These are phyloP conservation scores for Pteropus alecto DNA, from an alignment of 2,113 vertebrate species.

Conservation along the genomic window DNA sequence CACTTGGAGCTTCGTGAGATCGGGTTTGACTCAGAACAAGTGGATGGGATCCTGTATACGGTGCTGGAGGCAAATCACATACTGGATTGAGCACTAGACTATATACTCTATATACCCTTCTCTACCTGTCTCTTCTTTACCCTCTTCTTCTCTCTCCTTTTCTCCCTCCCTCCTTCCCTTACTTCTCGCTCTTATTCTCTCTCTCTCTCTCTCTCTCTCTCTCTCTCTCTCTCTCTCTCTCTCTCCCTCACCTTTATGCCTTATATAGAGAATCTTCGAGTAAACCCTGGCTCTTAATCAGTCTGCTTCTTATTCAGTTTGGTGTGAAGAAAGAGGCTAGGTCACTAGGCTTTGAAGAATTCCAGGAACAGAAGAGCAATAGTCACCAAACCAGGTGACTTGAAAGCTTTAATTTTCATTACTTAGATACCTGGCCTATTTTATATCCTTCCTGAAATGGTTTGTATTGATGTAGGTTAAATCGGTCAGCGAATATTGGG, in stretches of 20 bases:
- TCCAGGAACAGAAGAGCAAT: conserved; percentile 44
- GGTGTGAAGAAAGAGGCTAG: conserved; percentile 37
- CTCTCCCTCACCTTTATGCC: conserved; percentile 26
- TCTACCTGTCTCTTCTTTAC: not conserved
- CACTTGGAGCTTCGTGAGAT: conserved; percentile 87
- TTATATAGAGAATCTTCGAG: conserved; percentile 42
- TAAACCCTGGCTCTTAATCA: conserved; percentile 50
- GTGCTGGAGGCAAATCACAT: conserved; percentile 86
- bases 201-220: not conserved
- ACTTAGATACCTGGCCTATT: conserved; percentile 16
- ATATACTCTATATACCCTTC: conserved; percentile 4
- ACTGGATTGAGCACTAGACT: conserved; percentile 65
- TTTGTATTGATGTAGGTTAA: conserved; percentile 50
- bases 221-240: not conserved
- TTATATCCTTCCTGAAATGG: conserved; percentile 47
- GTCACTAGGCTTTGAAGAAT: conserved; percentile 40
- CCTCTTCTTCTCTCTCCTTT: not conserved
- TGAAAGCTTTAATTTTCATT: conserved; percentile 48
- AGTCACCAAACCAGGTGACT: conserved; percentile 37
- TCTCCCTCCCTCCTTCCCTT: too few relatives aligned
- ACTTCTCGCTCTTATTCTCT: accelerated
- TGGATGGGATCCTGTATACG: conserved; percentile 88
- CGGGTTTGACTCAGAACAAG: conserved; percentile 83
- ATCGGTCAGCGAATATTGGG: conserved; percentile 28
- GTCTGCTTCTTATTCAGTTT: conserved; percentile 43